A percentile compares a stretch with the other conserved stretches of the same genome.
These are phyloP conservation scores for Caradrina kadenii DNA, from an alignment of 2,888 invertebrate genomes.

Conservation along the genomic window DNA sequence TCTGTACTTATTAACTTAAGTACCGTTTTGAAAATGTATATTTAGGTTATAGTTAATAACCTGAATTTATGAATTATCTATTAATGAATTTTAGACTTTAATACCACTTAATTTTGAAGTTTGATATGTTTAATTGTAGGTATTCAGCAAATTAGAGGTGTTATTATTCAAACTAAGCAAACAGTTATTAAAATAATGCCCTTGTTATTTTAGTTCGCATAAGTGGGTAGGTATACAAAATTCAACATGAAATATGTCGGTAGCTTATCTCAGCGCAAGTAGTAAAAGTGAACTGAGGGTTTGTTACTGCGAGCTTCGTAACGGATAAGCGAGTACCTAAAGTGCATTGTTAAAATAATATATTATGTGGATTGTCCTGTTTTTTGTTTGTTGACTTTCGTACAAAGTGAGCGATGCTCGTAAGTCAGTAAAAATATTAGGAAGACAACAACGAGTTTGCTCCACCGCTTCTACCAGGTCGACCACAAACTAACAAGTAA, in stretches of 20 bases:
- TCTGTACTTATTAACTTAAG: slow-evolving; percentile 13
- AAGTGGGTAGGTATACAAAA: slow-evolving; percentile 27
- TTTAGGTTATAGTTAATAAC: neutral
- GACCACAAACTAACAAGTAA: neutral
- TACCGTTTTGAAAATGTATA: slow-evolving; percentile 3
- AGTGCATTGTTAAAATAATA: slow-evolving; percentile 52
- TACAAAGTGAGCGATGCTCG: neutral
- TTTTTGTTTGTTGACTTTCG: slow-evolving; percentile 3
- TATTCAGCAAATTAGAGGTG: neutral
- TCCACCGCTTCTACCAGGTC: neutral
- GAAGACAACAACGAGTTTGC: neutral
- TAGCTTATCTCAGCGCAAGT: slow-evolving; percentile 50
- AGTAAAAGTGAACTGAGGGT: slow-evolving; percentile 54
- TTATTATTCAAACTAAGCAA: neutral
- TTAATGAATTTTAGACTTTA: slow-evolving; percentile 19
- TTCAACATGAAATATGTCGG: slow-evolving; percentile 35
- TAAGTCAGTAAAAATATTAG: neutral
- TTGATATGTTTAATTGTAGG: neutral
- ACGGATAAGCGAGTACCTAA: slow-evolving; percentile 45
- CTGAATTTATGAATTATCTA: too few species aligned
- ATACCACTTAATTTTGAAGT: neutral
- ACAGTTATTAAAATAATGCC: neutral
- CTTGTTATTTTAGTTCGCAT: slow-evolving; percentile 14
- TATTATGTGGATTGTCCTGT: slow-evolving; percentile 32
- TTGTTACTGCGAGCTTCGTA: slow-evolving; percentile 33